phyloP scores from a whole-genome alignment of 1,140 invertebrate species.

The Hermatobates lingyangjiaoensis region DNA sequence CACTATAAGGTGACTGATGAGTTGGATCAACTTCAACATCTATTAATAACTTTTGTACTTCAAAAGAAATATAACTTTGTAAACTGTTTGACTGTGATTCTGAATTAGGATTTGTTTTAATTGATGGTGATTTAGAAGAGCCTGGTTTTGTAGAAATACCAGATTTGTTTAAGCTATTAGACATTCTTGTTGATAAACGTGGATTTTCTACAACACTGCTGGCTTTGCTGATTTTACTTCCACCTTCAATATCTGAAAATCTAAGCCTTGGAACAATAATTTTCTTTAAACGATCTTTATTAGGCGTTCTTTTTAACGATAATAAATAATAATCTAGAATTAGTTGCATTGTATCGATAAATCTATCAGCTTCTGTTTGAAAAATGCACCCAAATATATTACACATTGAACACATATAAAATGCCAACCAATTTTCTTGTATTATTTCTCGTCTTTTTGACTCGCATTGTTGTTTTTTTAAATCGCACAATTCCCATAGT shows the following conservation, averaged over 20 bases:
- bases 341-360: conserved; percentile 10
- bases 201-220: background rate
- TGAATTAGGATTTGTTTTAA: background rate
- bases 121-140: background rate
- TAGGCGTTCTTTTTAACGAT: background rate
- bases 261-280: background rate
- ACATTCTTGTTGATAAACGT: too few relatives aligned
- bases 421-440: conserved; percentile 5
- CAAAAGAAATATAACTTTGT: background rate
- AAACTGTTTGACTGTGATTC: background rate
- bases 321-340: conserved; percentile 9
- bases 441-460: background rate
- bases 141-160: too few relatives aligned
- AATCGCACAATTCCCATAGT: conserved; percentile 3
- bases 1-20: too few relatives aligned
- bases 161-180: too few relatives aligned
- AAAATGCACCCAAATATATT: conserved; percentile 5
- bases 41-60: too few relatives aligned
- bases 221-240: background rate
- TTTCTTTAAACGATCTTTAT: background rate
- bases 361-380: conserved; percentile 11
- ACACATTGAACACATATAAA: background rate
- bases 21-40: too few relatives aligned
- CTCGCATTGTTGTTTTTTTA: background rate
- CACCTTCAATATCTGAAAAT: background rate